Evolutionary conservation across 2,113 vertebrate species (phyloP).

Genomic region (Marcusenius ussheri): DNA sequence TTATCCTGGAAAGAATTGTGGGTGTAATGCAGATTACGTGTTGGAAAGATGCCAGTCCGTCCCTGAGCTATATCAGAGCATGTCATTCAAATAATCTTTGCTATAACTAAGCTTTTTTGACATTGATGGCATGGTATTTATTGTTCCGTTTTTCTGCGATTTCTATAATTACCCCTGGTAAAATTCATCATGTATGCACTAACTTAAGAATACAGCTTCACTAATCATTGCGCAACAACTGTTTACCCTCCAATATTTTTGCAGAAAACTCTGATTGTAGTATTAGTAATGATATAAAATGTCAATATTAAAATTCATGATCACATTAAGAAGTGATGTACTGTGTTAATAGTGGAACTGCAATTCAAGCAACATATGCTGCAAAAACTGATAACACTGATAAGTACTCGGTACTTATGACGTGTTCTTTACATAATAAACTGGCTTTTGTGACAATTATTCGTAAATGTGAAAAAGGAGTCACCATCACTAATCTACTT

Average conservation of each 20-base stretch:
- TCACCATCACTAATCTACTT: not conserved
- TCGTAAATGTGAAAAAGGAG: not conserved
- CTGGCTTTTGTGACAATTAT: not conserved
- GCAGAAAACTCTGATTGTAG: not conserved
- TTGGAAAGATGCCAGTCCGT: not conserved
- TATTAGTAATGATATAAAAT: not conserved
- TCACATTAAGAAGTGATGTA: not conserved
- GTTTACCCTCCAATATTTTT: not conserved
- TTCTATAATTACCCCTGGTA: not conserved
- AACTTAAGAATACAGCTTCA: not conserved
- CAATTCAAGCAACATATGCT: not conserved
- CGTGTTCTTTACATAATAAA: not conserved
- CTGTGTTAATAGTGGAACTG: not conserved
- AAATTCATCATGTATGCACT: not conserved
- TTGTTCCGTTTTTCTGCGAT: not conserved
- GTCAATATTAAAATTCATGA: not conserved
- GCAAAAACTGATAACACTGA: not conserved
- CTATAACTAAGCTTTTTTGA: not conserved
- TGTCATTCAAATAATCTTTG: not conserved
- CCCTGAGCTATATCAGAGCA: not conserved
- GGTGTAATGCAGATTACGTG: not conserved
- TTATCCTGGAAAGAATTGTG: not conserved
- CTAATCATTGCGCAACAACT: not conserved
- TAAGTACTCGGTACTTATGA: not conserved
- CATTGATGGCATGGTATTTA: not conserved